Evolutionary conservation across 2,888 invertebrate genomes (phyloP), one percentile per base, ranked within the genome.

Genomic region (Heliconius ethilla): DNA sequence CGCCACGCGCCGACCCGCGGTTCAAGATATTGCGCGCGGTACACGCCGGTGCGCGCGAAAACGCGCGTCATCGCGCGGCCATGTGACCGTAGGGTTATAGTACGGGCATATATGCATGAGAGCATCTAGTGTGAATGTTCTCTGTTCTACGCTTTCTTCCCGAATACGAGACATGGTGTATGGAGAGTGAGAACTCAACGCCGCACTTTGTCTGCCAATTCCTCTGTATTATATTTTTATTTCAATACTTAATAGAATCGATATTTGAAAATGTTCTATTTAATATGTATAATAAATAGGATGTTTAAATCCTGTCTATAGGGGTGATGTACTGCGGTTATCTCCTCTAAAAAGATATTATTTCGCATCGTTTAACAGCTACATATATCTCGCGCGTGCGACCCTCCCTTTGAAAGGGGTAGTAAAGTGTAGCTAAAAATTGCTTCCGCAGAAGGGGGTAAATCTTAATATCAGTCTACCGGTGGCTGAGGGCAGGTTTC

Each of bases 391-490:
- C 29, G 25, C 33, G 37, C 15, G 51, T 13, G 33, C n/a, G 59
- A 59, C 37, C 73, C n/a, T 73, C 27, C n/a, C 37, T 55, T 29
- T 33, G 59, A 63, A 73, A 40, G 62, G 73, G 62, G 73, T 73
- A 59, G 73, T 13, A 18, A 40, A 73, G 59, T 73, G 75, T 65
- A 75, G 40, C 87, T 87, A 89, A 91, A 91, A 90, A 90, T 90
- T 89, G 89, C 40, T 40, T 63, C 62, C 89, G 87, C 87, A 82
- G 83, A 7, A 40, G 83, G 84, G 86, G 82, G 84, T 87, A 33
- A 87, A 89, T 90, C 88, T 90, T 89, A 90, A 91, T 88, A 88
- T 85, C 82, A 65, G 78, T 77, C 79, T 83, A 51, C 25, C 33
- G 62, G 72, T 65, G 37, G 75, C 63, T 63, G 63, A 63, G 63